Evolutionary conservation across 23 tunicate species (phyloP), one percentile per base, ranked within the genome.

Genomic region (Clavelina lepadiformis): DNA sequence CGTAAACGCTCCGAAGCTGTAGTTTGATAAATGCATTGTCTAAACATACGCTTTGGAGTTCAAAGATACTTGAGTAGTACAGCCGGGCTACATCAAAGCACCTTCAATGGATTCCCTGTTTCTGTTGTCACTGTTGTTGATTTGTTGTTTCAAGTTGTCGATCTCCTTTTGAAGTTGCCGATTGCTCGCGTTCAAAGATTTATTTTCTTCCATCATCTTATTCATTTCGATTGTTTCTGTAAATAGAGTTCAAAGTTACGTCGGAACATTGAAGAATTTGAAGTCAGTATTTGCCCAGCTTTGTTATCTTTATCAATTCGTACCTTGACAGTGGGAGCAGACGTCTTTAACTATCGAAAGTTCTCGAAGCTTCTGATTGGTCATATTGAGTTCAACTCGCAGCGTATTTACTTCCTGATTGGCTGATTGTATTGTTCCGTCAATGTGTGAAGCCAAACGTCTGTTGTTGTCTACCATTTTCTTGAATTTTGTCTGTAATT

Each of bases 381-480:
- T 74, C 75, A 82, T 50, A 60, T 82, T 74, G 21, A 82, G 79
- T 60, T 82, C 91, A 1, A 67, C 72, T 19, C 91, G 53, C 23
- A 82, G 32, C 0, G 71, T 82, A 51, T 82, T 82, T 38, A 82
- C 91, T 52, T 82, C 81, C 51, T 82, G 91, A 74, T 82, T 82
- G 66, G 91, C 81, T 35, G 91, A 74, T 61, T 67, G 79, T 23
- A 82, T 82, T 28, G 91, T 82, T 19, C 91, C 91, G 65, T 82
- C 81, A 24, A 82, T 68, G 67, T 82, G 91, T 21, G 65, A 53
- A 23, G 91, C 91, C 28, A 74, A 67, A 6, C 91, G 76, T 33
- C 74, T 34, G 52, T 82, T 82, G 69, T 74, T 74, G 46, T 82
- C 91, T 31, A 74, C 91, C 91, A 82, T 82, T 59, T 82, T 82